Percentiles rank a stretch among this genome's conserved stretches.
Conservation (phyloP, 2,113 vertebrate species). For the Lipotes vexillifer region DNA sequence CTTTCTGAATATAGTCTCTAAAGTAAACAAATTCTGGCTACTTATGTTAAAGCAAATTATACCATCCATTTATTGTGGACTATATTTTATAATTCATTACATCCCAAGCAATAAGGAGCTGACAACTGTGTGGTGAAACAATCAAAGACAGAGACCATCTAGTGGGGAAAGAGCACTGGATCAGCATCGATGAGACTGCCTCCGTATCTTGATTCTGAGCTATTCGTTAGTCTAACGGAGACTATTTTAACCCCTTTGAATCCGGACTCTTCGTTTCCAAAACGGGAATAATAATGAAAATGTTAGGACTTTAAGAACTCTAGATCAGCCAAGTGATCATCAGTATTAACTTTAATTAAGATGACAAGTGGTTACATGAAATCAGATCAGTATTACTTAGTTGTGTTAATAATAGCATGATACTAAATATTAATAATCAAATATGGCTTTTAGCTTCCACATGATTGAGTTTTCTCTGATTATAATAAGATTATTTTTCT, state of each 20-base stretch:
- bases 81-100: background rate
- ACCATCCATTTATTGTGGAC: background rate
- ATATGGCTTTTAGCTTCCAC: background rate
- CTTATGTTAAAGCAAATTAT: conserved; percentile 11
- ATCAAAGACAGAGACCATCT: background rate
- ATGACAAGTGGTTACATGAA: conserved; percentile 29
- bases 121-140: background rate
- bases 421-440: conserved; percentile 25
- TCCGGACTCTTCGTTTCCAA: background rate
- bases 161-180: background rate
- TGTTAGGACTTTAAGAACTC: background rate
- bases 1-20: background rate
- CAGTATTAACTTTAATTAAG: conserved; percentile 34
- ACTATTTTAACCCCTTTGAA: background rate
- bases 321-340: background rate
- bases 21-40: background rate
- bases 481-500: background rate
- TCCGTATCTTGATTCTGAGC: background rate
- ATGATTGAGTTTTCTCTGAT: conserved; percentile 19
- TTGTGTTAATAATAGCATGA: background rate
- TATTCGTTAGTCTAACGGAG: background rate
- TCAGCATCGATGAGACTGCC: background rate
- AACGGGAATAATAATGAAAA: conserved; percentile 19
- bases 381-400: background rate
- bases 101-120: background rate